Percentiles rank a stretch among this genome's conserved stretches.
Evolutionary conservation across 2,113 vertebrate species (phyloP).

Genomic region (Pseudopipra pipra): DNA sequence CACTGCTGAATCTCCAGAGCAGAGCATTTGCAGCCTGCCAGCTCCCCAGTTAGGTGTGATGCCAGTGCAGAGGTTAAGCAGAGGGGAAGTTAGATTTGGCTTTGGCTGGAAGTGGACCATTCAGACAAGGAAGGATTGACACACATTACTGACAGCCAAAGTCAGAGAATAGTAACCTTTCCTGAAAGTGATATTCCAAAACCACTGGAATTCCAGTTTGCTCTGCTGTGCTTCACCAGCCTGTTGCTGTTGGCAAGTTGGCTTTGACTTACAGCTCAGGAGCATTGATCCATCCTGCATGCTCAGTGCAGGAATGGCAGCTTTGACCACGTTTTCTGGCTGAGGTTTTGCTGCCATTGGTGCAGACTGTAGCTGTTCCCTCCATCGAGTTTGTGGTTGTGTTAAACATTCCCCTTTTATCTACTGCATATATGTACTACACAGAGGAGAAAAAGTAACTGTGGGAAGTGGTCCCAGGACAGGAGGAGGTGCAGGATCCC

Average conservation of each 20-base stretch:
- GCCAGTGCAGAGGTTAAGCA: not conserved
- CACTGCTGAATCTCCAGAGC: not conserved
- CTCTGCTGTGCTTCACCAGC: not conserved
- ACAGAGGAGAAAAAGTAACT: not conserved
- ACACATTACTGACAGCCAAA: not conserved
- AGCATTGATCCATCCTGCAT: not conserved
- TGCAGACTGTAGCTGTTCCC: not conserved
- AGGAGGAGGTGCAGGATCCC: not conserved
- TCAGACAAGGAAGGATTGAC: not conserved
- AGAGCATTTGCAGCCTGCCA: not conserved
- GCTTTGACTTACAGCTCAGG: not conserved
- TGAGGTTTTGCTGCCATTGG: not conserved
- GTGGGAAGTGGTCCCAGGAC: fast-evolving
- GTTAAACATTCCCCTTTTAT: not conserved
- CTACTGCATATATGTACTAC: not conserved
- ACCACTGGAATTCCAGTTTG: not conserved
- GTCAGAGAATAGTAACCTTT: not conserved
- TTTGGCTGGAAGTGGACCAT: not conserved
- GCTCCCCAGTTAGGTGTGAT: not conserved
- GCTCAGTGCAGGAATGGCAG: not conserved
- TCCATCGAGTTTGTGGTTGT: not conserved
- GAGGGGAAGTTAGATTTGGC: not conserved
- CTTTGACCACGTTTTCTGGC: not conserved
- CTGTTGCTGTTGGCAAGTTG: not conserved
- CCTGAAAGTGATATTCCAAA: not conserved